Base-by-base conservation (phyloP, 1,140 invertebrate species). In the Anoplophora glabripennis region DNA sequence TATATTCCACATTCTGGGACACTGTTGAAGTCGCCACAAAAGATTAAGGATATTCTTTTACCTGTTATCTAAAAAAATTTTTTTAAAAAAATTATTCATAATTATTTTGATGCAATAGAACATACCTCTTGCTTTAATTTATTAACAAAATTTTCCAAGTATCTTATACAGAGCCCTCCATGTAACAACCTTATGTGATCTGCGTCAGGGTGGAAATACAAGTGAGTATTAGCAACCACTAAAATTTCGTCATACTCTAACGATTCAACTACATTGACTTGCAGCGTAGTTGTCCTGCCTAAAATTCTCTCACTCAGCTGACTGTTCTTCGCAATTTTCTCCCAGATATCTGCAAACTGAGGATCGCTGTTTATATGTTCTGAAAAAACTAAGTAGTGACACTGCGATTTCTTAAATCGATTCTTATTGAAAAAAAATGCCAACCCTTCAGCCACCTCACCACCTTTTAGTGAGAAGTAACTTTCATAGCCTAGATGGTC, bases 171-270 rank as follows among this genome's bases (percentile, higher is more conserved):
- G 63, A 86, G 82, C 45, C 83, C 87, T 34, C 82, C 86, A 80
- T 92, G 89, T 33, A 96, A 72, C 1, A 96, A 75, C 64, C 95
- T 78, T 65, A 97, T 90, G 70, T 96, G 90, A 79, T 94, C 89
- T 3, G 93, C 89, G 77, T 91, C 85, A 7, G 93, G 92, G 72
- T 94, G 89, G 71, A 94, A 98, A 75, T 94, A 97, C 21, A 98
- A 81, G 80, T 98, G 95, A 3, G 92, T 96, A 71, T 94, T 96
- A 12, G 85, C 92, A 41, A 94, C 80, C 53, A 94, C 72, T 37
- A 95, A 61, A 57, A 86, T 76, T 67, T 86, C 79, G 59, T 79
- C 75, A 68, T 82, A 79, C 21, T 87, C 83, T 46, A 80, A 71
- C 5, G 83, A 84, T 70, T 86, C 78, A 51, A 93, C 75, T 41